Base-by-base conservation (phyloP, 2,113 vertebrate species). In the Phaethon lepturus region DNA sequence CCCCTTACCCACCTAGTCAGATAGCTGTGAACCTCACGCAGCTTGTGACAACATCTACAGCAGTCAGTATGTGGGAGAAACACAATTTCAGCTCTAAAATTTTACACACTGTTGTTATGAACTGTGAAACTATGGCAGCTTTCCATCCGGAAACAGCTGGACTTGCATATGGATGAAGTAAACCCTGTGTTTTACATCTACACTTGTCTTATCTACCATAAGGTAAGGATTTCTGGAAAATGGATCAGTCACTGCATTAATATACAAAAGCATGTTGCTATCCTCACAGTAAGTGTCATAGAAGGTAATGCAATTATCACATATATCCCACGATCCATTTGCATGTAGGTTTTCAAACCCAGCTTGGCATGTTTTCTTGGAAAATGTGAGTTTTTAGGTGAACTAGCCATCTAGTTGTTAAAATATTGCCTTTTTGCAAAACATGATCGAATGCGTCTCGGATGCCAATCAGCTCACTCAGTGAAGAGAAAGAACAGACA, bases 341-440 rank as follows among this genome's bases (percentile, higher is more conserved):
- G n/a, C 50, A 64, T 13, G 11, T 14, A 73, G 35, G 52, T 89
- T 95, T 93, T 92, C 52, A 94, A 91, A 59, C 12, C 3, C 56
- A 58, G 22, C 58, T 91, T 95, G 89, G 80, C 91, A 64, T 20
- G 19, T 58, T 93, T 90, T 75, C 44, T 68, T 85, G 93, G 93
- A 97, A 97, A 97, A 95, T 81, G 5, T 94, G 96, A 96, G 63
- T 2, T 77, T 80, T 91, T 68, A 58, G 49, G 76, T 87, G 69
- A 96, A 68, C 0, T 1, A 93, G 73, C 56, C 64, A 72, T 66
- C 82, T 38, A 80, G 83, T 62, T 95, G 17, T 44, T 94, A 91
- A 95, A 94, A 89, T 74, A 76, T 5, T 82, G 59, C 68, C 23
- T 77, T 86, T 95, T 59, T 6, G 0, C 72, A 49, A 68, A 94